Percentiles rank a stretch among this genome's conserved stretches.
These are phyloP conservation scores for Drosophila borborema DNA, from an alignment of 2,888 invertebrate species.

Conservation along the genomic window DNA sequence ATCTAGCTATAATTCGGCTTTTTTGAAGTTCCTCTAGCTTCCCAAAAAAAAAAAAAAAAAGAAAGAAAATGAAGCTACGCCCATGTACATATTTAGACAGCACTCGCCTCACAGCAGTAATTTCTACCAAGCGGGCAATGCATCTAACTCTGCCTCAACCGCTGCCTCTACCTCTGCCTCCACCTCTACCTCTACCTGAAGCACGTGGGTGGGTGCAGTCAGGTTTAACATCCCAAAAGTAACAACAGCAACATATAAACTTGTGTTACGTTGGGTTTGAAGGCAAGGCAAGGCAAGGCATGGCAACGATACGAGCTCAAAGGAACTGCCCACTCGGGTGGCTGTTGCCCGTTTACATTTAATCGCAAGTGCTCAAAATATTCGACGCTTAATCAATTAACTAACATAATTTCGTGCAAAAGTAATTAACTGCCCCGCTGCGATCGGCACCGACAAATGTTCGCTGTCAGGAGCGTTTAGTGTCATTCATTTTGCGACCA, in stretches of 20 bases:
- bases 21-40: constrained; percentile 36
- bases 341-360: constrained; percentile 7
- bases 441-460: constrained; percentile 74
- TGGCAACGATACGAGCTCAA: not conserved
- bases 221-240: constrained; percentile 1
- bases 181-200: constrained; percentile 3
- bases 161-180: constrained; percentile 1
- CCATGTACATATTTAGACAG: constrained; percentile 61
- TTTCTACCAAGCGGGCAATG: constrained; percentile 8
- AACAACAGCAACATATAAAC: constrained; percentile 35
- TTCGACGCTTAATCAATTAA: constrained; percentile 76
- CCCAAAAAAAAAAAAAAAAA: not conserved
- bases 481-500: constrained; percentile 71
- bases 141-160: not conserved
- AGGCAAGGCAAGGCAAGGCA: constrained; percentile 48
- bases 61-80: constrained; percentile 21
- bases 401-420: constrained; percentile 77
- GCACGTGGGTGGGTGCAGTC: constrained; percentile 65
- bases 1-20: constrained; percentile 28
- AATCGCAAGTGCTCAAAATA: constrained; percentile 52
- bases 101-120: constrained; percentile 16
- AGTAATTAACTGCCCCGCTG: constrained; percentile 76
- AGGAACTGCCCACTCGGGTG: constrained; percentile 30
- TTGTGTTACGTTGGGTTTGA: constrained; percentile 46
- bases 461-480: constrained; percentile 77